Base-by-base conservation (phyloP, 2,797 vertebrate species). In the Arctocebus calabarensis region DNA sequence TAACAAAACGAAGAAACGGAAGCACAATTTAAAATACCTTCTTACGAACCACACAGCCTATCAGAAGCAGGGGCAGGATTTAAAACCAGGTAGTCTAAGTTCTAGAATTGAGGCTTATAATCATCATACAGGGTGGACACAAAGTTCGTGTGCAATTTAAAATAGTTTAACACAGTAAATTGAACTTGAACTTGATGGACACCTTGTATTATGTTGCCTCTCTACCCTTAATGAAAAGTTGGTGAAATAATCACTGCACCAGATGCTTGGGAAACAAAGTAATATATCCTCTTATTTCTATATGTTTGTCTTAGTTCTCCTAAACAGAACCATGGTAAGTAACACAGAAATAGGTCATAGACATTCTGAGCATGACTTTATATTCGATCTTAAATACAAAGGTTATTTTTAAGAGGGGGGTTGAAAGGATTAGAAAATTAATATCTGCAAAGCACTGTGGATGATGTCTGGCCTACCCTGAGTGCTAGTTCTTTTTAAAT, bases 1-100 rank as follows among this genome's bases (percentile, higher is more conserved):
- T 84, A 93, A 92, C 86, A 84, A 61, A 73, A 73, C 62, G 48
- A 84, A 78, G 55, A 87, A 94, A 57, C 1, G 16, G 45, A 81
- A 73, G n/a, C 23, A 34, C 19, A 29, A 66, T 25, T 74, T 64
- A 84, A 85, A 85, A 3, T 48, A 52, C 79, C 16, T 86, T 66
- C 27, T 17, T 84, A 22, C 20, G 88, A 88, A 83, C 77, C 34
- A 79, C 34, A 82, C 4, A 78, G 34, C 6, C 23, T 40, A 3
- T 64, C 25, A 85, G 52, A 62, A 90, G 37, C n/a, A 70, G 55
- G 91, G 48, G 10, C 32, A 77, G 68, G n/a, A 74, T 64, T 92
- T 48, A 84, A 94, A 93, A 75, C 1, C 37, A 84, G 59, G 66
- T 9, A 59, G 34, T 34, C 62, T n/a, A 55, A 55, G 20, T 59